These are phyloP conservation scores for Pocillopora damicornis DNA, from an alignment of 64 coral and sea anemone species.

Conservation along the genomic window DNA sequence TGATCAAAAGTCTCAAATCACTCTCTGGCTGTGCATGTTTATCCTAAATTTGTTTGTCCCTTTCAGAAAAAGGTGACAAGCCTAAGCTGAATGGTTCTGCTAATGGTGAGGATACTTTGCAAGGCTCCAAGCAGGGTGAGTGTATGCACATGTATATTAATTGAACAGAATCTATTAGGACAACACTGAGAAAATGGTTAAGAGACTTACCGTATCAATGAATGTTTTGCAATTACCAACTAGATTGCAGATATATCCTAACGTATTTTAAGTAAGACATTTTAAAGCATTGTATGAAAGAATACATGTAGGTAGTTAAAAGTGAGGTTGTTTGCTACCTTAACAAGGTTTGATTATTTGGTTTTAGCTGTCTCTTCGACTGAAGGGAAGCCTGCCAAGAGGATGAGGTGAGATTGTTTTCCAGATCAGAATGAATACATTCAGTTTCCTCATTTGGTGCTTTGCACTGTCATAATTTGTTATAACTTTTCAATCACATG, in stretches of 20 bases:
- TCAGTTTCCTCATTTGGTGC: too few species aligned
- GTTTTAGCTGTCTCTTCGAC: background rate
- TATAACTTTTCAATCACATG: too few species aligned
- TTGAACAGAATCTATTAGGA: too few species aligned
- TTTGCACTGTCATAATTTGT: too few species aligned
- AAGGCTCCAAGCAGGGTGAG: slow-evolving; percentile 32
- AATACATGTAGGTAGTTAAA: background rate
- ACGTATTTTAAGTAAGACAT: background rate
- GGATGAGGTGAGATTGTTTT: slow-evolving; percentile 35
- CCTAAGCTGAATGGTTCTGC: slow-evolving; percentile 66
- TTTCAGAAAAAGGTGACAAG: slow-evolving; percentile 46
- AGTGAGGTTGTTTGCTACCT: too few species aligned
- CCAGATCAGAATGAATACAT: too few species aligned
- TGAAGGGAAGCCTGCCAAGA: slow-evolving; percentile 63
- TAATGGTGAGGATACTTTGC: slow-evolving; percentile 28
- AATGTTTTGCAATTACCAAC: background rate
- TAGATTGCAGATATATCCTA: background rate
- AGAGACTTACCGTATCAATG: background rate
- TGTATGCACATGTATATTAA: background rate
- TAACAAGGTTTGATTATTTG: background rate
- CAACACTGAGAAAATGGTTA: too few species aligned
- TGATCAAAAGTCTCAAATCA: too few species aligned
- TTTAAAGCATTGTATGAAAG: background rate
- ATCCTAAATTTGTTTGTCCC: background rate
- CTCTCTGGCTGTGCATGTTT: background rate